phyloP scores from a whole-genome alignment of 2,797 vertebrate genomes.

The Karalla daura region DNA sequence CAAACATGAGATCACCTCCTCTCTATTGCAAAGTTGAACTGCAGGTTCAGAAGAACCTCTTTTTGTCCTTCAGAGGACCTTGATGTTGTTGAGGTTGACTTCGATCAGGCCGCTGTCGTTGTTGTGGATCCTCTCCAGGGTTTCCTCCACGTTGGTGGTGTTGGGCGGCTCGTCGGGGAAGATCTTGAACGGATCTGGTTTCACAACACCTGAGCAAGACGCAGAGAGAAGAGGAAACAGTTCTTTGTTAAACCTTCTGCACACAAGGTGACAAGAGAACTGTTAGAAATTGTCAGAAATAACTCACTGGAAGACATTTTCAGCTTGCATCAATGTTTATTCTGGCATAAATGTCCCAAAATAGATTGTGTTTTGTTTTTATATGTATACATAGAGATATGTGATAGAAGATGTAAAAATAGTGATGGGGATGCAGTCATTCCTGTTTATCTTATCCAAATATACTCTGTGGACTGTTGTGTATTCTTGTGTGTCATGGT shows the following conservation, averaged over 20 bases:
- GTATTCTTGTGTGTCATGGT: too few relatives aligned
- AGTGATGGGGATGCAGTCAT: too few relatives aligned
- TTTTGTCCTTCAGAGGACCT: too few relatives aligned
- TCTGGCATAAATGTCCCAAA: not conserved
- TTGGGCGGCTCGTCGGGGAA: constrained; percentile 95
- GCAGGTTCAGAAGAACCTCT: too few relatives aligned
- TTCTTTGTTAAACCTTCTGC: too few relatives aligned
- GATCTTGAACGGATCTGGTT: constrained; percentile 91
- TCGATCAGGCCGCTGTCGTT: constrained; percentile 89
- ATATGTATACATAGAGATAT: too few relatives aligned
- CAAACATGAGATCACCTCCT: not conserved
- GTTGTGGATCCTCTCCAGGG: constrained; percentile 87
- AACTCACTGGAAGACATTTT: too few relatives aligned
- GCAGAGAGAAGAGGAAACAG: not conserved
- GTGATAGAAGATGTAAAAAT: too few relatives aligned
- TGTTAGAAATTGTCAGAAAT: not conserved
- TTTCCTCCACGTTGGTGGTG: constrained; percentile 92
- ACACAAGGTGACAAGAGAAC: too few relatives aligned
- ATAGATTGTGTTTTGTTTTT: too few relatives aligned
- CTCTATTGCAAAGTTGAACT: not conserved
- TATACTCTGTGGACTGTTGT: too few relatives aligned
- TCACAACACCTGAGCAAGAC: constrained; percentile 88
- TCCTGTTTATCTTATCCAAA: too few relatives aligned
- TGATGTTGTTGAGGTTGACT: constrained; percentile 98
- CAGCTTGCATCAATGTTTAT: not conserved